A percentile compares a stretch with the other conserved stretches of the same genome.
Evolutionary conservation across 2,888 invertebrate genomes (phyloP).

Genomic region (Caenorhabditis becei): DNA sequence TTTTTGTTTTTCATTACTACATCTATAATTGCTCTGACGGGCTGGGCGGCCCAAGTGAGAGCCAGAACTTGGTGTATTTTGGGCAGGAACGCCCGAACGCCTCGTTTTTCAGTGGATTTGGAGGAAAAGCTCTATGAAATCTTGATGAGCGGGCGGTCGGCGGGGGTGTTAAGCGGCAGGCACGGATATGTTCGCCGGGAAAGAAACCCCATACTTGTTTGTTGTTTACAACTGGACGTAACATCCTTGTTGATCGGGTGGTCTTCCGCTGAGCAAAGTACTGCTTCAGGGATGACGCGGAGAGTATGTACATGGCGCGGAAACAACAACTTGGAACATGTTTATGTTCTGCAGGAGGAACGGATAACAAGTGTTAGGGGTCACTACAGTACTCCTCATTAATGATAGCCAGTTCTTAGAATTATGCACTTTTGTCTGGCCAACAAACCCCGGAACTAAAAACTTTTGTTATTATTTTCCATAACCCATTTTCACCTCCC

Average conservation of each 20-base stretch:
- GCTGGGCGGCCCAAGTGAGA: neutral
- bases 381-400: neutral
- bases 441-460: constrained; percentile 2
- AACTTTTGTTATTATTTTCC: neutral
- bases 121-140: constrained; percentile 28
- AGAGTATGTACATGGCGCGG: constrained; percentile 4
- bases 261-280: constrained; percentile 32
- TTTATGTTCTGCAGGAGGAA: too few species aligned
- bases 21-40: constrained; percentile 50
- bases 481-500: neutral
- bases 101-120: constrained; percentile 3
- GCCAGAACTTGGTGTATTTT: constrained; percentile 3
- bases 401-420: too few species aligned
- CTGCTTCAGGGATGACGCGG: constrained; percentile 9
- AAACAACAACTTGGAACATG: neutral
- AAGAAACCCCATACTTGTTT: constrained; percentile 37
- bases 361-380: too few species aligned
- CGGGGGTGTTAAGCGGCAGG: constrained; percentile 3
- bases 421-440: too few species aligned
- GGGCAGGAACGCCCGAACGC: neutral
- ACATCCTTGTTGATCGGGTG: constrained; percentile 24
- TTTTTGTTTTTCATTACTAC: constrained; percentile 61
- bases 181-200: neutral
- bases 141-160: constrained; percentile 5
- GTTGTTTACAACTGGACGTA: constrained; percentile 38